Base-by-base conservation (phyloP, 2,888 invertebrate genomes). In the Electrophaes corylata region DNA sequence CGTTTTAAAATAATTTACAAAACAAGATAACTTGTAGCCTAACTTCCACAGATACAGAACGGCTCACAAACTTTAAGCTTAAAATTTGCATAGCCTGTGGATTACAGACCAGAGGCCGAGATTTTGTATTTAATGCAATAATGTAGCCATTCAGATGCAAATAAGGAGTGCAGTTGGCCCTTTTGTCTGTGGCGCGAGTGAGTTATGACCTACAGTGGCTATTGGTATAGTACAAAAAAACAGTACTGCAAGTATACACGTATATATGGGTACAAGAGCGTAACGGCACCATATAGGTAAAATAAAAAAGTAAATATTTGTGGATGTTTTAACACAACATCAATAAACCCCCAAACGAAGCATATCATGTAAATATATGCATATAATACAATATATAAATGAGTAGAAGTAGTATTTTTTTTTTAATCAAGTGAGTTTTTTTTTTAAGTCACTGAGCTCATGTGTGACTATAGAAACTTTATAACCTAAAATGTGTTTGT, bases 111-210 rank as follows among this genome's bases (percentile, higher is more conserved):
- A 46, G 40, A 57, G 57, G 60, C 61, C 64, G 66, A 73, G 78
- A 75, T 76, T n/a, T 79, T 73, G 78, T 79, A 76, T 79, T 78
- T 79, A 79, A 80, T 77, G 78, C 78, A 73, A 75, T 80, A 78
- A 79, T 76, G 72, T 69, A 55, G 48, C 69, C 67, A 78, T 80
- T 80, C 69, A 75, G 69, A 80, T 80, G 81, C 70, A 76, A 75
- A 80, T 73, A 65, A 67, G 65, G 68, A 64, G 61, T 73, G 71
- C 72, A 75, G 65, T 56, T 51, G 44, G 59, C 58, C 67, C 72
- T 69, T 71, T 78, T 78, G 78, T 74, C 71, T 74, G 64, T 57
- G 55, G 57, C 51, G 37, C 54, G 63, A 50, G 69, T 78, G 74
- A 79, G 69, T 78, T 74, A 76, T 69, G 53, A 60, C 60, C 66